Evolutionary conservation across 2,113 vertebrate genomes (phyloP), one percentile per base, ranked within the genome.

Genomic region (Donacobius atricapilla): DNA sequence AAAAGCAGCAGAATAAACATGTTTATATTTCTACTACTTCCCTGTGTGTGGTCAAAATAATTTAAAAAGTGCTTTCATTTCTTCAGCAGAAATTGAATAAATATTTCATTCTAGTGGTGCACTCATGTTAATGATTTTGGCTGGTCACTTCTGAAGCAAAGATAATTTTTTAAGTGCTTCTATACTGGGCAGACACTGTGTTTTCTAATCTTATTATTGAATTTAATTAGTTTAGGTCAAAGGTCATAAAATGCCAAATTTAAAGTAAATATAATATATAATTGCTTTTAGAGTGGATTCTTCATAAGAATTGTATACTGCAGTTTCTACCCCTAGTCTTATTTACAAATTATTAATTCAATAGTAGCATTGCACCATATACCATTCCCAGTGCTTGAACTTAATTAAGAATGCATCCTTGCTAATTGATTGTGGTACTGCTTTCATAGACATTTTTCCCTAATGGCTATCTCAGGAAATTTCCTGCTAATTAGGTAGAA

Each of bases 351-450:
- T 91, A 90, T 90, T 94, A 95, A 94, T 92, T 96, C 88, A 96
- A 57, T 92, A 71, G 63, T 84, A 76, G 24, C 33, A 69, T 56
- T 89, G 69, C 75, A 87, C 27, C 22, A 79, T 53, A 66, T 66
- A 96, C 65, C 60, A 73, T 87, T 97, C 68, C 47, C 40, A 53
- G 77, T 91, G 82, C 92, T 93, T 94, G 82, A 70, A 76, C 75
- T 93, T 97, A 96, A 97, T 97, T 94, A 96, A 93, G 93, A 95
- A 91, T 94, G 86, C 78, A 69, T 84, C 76, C 73, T 76, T 95
- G 78, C 90, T 97, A 94, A 96, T 93, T 96, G 92, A 97, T 94
- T 95, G 87, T 72, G 56, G 54, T 86, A 60, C 60, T 89, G 44
- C 53, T 96, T 96, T 94, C 71, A 45, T 71, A 58, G 78, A 69